Evolutionary conservation across 37 sponge, comb jelly and placozoan genomes (phyloP), one percentile per base, ranked within the genome.

Genomic region (Aplysina aerophoba): DNA sequence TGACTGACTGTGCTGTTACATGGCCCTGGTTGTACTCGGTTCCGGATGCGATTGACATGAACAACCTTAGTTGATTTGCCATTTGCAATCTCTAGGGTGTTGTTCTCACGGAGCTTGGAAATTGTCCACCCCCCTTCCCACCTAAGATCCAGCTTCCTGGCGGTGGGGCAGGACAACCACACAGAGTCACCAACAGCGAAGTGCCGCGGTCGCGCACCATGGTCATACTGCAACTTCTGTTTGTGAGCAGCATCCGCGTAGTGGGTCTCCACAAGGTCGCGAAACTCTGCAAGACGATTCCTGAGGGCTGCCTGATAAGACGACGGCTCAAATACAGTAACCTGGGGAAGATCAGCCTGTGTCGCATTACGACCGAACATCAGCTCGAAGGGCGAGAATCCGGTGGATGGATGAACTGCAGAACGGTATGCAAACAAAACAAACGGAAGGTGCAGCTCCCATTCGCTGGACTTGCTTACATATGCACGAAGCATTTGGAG

Each of bases 121-220:
- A 85, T 68, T 3, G 16, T 28, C 87, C 91, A 90, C 36, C 81
- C 81, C 64, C 91, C 87, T 56, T 92, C 92, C 89, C 92, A 92
- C 35, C 62, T 87, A 27, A 57, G 75, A 40, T 88, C 92, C 44
- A 92, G 86, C 62, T 85, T 92, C n/a, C 92, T 86, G 28, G 86
- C 83, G 4, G 85, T 88, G 30, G 88, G 92, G 28, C 73, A n/a
- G 34, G 92, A 80, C 11, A 92, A 55, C 92, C 92, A 92, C 15
- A 88, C 88, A 61, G 22, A 16, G 50, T 92, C 88, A 54, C 88
- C 92, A 30, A 36, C 83, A 33, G 11, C 8, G 33, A 85, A 89
- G 4, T n/a, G 15, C 16, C 86, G 59, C 35, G 15, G 16, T 19
- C 0, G 58, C 27, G 86, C 27, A 17, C 67, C 53, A 19, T 69